Evolutionary conservation across 2,113 vertebrate species (phyloP).

Genomic region (Rhagologus leucostigma): DNA sequence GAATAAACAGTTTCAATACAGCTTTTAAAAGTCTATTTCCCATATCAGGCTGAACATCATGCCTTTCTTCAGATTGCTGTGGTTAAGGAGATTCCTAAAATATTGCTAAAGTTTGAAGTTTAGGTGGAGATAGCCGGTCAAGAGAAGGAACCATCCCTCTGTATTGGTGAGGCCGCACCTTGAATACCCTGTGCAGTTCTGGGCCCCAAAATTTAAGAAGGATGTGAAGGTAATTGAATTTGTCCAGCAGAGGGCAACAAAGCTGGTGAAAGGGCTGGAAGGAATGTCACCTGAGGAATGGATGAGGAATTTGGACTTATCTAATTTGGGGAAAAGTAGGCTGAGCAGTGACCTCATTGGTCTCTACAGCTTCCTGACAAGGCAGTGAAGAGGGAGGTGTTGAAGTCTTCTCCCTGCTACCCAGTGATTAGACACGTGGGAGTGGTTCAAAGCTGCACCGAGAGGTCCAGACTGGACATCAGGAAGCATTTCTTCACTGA

Average conservation of each 20-base stretch:
- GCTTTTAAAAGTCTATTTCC: not conserved
- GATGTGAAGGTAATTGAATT: not conserved
- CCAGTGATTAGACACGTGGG: not conserved
- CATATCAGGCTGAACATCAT: not conserved
- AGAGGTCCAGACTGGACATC: not conserved
- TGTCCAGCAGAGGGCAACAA: not conserved
- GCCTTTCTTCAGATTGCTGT: not conserved
- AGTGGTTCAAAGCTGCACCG: not conserved
- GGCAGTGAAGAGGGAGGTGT: not conserved
- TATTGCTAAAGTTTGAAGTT: not conserved
- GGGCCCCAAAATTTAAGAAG: not conserved
- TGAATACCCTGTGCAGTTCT: not conserved
- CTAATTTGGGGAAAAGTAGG: not conserved
- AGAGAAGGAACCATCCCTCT: not conserved
- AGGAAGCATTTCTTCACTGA: not conserved
- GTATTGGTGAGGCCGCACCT: not conserved
- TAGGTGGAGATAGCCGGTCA: not conserved
- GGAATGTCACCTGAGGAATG: not conserved
- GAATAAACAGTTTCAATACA: not conserved
- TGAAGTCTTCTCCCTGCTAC: not conserved
- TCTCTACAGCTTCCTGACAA: not conserved
- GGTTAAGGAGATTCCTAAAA: not conserved
- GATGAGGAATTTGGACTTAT: not conserved
- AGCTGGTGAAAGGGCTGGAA: not conserved
- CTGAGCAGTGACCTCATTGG: not conserved